A percentile compares a stretch with the other conserved stretches of the same genome.
These are phyloP conservation scores for Peromyscus aztecus DNA, from an alignment of 2,797 vertebrate genomes.

Conservation along the genomic window DNA sequence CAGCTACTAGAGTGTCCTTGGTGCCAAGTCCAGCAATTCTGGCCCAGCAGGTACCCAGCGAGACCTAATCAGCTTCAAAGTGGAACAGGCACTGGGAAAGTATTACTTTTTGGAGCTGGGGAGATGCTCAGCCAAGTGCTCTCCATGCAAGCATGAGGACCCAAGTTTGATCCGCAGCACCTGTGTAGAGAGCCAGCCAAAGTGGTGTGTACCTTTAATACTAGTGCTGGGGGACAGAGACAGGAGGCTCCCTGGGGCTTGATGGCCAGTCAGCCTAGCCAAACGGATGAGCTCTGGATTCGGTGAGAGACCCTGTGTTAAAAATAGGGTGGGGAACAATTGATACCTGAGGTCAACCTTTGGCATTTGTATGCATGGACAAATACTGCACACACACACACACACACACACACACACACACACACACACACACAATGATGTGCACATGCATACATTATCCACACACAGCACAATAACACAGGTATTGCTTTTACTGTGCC, in stretches of 20 bases:
- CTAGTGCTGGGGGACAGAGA: neutral
- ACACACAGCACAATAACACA: neutral
- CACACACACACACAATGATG: neutral
- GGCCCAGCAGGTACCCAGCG: neutral
- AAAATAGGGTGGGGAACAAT: neutral
- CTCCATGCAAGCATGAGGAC: neutral
- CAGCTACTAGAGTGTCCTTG: rapidly evolving
- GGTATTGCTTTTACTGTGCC: neutral
- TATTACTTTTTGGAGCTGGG: neutral
- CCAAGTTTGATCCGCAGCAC: neutral
- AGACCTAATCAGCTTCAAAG: neutral
- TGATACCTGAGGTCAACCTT: neutral
- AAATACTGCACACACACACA: neutral
- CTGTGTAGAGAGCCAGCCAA: neutral
- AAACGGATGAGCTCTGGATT: neutral
- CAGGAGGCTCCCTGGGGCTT: rapidly evolving
- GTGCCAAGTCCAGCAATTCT: neutral
- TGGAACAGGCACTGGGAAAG: neutral
- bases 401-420: too few relatives aligned
- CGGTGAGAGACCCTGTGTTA: neutral
- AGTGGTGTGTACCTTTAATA: neutral
- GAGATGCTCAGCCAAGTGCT: neutral
- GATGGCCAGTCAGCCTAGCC: neutral
- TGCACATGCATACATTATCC: neutral
- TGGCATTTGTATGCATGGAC: neutral